Evolutionary conservation across 2,797 vertebrate species (phyloP), one percentile per base, ranked within the genome.

Genomic region (Lates japonicus): DNA sequence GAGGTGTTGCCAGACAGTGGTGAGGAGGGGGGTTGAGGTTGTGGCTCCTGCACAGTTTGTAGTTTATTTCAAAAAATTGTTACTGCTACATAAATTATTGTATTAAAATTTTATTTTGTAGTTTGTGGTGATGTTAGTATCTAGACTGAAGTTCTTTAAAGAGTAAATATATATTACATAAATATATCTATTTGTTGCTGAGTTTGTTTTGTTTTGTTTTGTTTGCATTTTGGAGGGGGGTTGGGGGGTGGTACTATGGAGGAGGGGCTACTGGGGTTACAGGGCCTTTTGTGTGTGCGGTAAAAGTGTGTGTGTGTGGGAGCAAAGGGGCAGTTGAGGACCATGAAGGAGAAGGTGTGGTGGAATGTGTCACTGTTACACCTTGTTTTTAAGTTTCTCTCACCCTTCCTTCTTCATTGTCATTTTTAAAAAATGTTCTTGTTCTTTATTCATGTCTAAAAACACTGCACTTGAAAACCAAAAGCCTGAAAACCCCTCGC

Each of bases 31-130:
- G 20, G 29, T 12, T 54, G 63, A 66, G 65, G 81, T n/a, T n/a
- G n/a, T 87, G 70, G 70, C 61, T 87, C 89, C 91, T 94, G 94
- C 93, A 94, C 93, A 90, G 84, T 93, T 92, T 94, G 84, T 95
- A 93, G 94, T 95, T 94, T 92, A 93, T 94, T 95, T 95, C 79
- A 94, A 89, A n/a, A 87, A 95, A 92, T 78, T 96, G 94, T 96
- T 90, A 92, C 96, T 96, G 95, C 96, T 96, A 97, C 96, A 95
- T 97, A 98, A 98, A 95, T 99, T 99, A 99, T 99, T 99, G 99
- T 99, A 98, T 97, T 79, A 96, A 97, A 95, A 91, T 93, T 99
- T 97, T 99, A 99, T 99, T 99, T 99, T 99, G 97, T 99, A 99
- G 97, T 97, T 96, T 97, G 96, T 97, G 98, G 96, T 98, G 96